Conservation (phyloP, 2,888 invertebrate genomes). For the Polymixis flavicincta region DNA sequence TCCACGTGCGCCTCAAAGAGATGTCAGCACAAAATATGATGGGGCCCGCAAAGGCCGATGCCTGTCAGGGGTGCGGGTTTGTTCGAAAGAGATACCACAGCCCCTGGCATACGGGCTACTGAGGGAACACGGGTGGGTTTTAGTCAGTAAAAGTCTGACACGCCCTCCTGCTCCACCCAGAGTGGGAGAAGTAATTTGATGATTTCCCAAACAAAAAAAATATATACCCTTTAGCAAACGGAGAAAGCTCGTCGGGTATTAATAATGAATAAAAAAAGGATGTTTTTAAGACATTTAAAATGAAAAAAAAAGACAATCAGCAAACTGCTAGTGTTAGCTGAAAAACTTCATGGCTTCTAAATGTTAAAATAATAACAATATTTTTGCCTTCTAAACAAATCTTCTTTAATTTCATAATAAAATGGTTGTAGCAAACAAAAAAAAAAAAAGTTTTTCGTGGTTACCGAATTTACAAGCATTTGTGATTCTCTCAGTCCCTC, state of each 20-base stretch:
- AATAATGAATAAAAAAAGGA: background rate
- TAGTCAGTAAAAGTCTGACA: no score
- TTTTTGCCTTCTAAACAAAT: background rate
- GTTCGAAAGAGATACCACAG: no score
- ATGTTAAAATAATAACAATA: background rate
- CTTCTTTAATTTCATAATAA: background rate
- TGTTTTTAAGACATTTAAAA: background rate
- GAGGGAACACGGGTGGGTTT: no score
- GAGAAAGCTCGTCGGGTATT: background rate
- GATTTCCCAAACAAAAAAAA: no score
- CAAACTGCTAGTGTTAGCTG: background rate
- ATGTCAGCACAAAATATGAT: no score
- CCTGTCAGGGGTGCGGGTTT: no score
- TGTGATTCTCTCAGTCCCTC: constrained; percentile 5
- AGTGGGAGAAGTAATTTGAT: no score
- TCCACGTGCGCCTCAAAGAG: no score
- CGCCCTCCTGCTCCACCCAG: no score
- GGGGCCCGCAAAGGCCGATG: no score
- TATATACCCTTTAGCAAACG: background rate
- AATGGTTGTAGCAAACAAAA: background rate
- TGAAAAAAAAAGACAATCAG: background rate
- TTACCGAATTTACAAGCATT: background rate
- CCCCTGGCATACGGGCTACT: no score
- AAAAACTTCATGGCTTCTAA: background rate
- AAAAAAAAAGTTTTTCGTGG: background rate